A percentile compares a stretch with the other conserved stretches of the same genome.
Conservation (phyloP, 1,140 invertebrate species). For the Apis florea region DNA sequence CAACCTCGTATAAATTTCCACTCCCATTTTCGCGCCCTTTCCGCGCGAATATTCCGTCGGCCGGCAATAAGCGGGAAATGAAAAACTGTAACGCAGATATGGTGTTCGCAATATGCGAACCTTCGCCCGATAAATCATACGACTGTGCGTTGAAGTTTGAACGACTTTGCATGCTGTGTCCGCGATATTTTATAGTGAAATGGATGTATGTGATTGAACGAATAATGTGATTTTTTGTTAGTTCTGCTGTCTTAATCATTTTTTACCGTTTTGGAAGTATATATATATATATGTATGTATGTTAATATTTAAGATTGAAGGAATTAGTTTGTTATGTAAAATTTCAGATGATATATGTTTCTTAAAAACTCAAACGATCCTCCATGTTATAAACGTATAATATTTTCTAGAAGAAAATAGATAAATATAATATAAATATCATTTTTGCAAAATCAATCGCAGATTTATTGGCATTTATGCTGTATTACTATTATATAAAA, state of each 20-base stretch:
- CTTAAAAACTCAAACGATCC: no score
- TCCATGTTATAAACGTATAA: no score
- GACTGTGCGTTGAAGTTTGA: neutral
- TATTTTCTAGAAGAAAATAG: neutral
- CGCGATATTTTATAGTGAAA: neutral
- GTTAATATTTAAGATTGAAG: no score
- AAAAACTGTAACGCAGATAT: slow-evolving; percentile 15
- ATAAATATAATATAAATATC: neutral
- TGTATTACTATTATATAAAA: neutral
- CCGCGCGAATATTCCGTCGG: no score
- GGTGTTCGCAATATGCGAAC: slow-evolving; percentile 18
- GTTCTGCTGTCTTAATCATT: neutral
- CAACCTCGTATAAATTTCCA: slow-evolving; percentile 26
- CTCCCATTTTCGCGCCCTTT: neutral
- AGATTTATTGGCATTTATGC: neutral
- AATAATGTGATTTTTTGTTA: neutral
- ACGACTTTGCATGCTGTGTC: neutral
- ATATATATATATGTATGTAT: no score
- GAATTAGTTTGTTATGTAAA: no score
- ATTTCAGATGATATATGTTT: no score
- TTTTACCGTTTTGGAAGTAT: neutral
- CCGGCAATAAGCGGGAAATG: slow-evolving; percentile 6
- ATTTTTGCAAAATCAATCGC: neutral
- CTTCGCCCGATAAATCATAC: slow-evolving; percentile 16
- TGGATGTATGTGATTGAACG: neutral